phyloP scores from a whole-genome alignment of 2,797 vertebrate species.

The Falco naumanni region DNA sequence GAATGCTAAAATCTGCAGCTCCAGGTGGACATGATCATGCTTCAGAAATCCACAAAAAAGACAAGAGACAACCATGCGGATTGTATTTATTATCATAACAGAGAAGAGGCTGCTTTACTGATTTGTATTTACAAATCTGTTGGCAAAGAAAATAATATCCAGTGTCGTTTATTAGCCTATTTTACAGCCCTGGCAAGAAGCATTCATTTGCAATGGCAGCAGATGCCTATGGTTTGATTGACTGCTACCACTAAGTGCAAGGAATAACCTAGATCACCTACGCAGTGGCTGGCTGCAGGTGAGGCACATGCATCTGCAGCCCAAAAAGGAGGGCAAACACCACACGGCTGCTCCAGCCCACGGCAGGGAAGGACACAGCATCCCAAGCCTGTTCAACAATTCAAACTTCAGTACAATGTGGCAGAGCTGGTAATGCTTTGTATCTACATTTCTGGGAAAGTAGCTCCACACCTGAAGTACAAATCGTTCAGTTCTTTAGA shows the following conservation, averaged over 20 bases:
- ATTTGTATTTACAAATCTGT: slow-evolving; percentile 63
- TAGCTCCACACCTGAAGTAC: neutral
- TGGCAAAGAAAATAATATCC: slow-evolving; percentile 63
- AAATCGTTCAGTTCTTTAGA: neutral
- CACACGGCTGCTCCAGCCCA: neutral
- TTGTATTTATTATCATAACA: slow-evolving; percentile 55
- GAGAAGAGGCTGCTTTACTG: slow-evolving; percentile 21
- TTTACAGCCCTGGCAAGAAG: slow-evolving; percentile 58
- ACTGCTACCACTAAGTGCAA: slow-evolving; percentile 12
- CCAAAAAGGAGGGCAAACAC: neutral
- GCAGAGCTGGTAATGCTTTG: neutral
- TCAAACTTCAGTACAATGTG: neutral
- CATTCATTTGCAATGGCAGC: slow-evolving; percentile 29
- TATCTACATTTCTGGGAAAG: neutral
- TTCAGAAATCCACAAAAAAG: neutral
- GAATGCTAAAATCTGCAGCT: neutral
- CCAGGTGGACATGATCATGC: neutral
- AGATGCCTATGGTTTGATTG: neutral
- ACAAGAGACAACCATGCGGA: neutral
- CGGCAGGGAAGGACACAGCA: neutral
- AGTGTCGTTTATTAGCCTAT: slow-evolving; percentile 59
- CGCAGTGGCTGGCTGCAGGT: neutral
- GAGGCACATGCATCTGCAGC: neutral
- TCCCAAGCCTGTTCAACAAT: fast-evolving
- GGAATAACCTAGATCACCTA: neutral